Evolutionary conservation across 2,888 invertebrate species (phyloP).

Genomic region (Volucella zonaria): DNA sequence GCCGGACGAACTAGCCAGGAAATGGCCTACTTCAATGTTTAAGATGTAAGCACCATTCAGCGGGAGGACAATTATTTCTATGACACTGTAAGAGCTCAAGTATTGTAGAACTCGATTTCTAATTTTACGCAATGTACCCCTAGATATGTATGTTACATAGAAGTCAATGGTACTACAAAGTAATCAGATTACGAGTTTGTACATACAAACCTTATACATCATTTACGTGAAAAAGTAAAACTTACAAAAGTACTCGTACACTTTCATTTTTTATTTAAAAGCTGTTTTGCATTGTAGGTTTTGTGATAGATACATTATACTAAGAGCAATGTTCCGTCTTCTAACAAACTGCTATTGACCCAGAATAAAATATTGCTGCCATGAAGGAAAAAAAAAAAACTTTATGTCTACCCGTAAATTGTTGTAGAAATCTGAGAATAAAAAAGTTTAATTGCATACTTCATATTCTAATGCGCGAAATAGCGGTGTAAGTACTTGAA

Average conservation of each 20-base stretch:
- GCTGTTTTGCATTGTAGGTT: slow-evolving; percentile 8
- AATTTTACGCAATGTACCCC: no score
- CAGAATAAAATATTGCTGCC: slow-evolving; percentile 45
- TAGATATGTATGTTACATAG: no score
- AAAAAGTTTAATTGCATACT: slow-evolving; percentile 60
- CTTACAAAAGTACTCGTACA: slow-evolving; percentile 21
- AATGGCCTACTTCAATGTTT: no score
- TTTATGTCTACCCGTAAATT: slow-evolving; percentile 6
- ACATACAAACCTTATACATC: neutral
- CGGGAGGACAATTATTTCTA: no score
- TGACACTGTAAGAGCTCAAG: no score
- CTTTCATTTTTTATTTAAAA: slow-evolving; percentile 53
- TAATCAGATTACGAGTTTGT: slow-evolving; percentile 22
- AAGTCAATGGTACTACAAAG: neutral
- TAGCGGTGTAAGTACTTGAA: slow-evolving; percentile 25
- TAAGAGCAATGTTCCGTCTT: slow-evolving; percentile 21
- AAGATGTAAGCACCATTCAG: no score
- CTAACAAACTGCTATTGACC: slow-evolving; percentile 60
- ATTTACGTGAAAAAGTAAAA: slow-evolving; percentile 31
- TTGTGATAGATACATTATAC: slow-evolving; percentile 8
- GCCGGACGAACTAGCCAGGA: no score
- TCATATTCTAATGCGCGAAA: slow-evolving; percentile 48
- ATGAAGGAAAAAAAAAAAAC: slow-evolving; percentile 38
- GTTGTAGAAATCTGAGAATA: slow-evolving; percentile 44
- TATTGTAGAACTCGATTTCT: no score